Base-by-base conservation (phyloP, 2,888 invertebrate genomes). In the Clunio marinus region DNA sequence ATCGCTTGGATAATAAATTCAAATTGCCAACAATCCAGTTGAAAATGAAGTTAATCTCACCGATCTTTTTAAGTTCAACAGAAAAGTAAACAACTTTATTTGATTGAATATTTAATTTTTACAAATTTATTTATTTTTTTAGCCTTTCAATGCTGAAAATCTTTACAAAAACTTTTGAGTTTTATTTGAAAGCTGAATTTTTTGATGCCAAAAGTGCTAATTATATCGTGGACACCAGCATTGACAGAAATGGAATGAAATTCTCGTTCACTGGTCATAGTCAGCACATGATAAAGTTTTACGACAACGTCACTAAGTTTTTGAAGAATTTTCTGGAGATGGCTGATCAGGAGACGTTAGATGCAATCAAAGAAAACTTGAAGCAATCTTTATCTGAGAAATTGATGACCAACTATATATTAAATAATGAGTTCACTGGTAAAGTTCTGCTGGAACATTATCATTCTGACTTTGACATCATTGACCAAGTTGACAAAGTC, bases 1-100 rank as follows among this genome's bases (percentile, higher is more conserved):
- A 89, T 78, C 87, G 88, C 72, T 86, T 87, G 25, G 95, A 95
- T 77, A 84, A 86, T 72, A 91, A 89, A 76, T 95, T 93, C 76
- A 81, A 86, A 37, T 81, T 91, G 62, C 95, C 95, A 0, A 87
- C 87, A 51, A 90, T 89, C 0, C 83, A 84, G 71, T 84, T 91
- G 72, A 83, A 85, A 73, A 86, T 89, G 74, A 86, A 88, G 76
- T 84, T 93, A 71, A 20, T 51, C 22, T 22, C 51, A 8, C 51
- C 51, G 4, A 22, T 51, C 22, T 5, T 51, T 5, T 20, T 20
- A 22, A 22, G 2, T 22, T 51, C 51, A 13, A 3, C 13, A 7
- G 20, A 84, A 74, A 86, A 86, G 89, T 51, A 51, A 51, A 22
- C 10, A 41, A 41, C 2, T 41, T 13, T 41, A 10, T 32, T 32